Evolutionary conservation across 1,140 invertebrate genomes (phyloP).

Genomic region (Lasioglossum baleicum): DNA sequence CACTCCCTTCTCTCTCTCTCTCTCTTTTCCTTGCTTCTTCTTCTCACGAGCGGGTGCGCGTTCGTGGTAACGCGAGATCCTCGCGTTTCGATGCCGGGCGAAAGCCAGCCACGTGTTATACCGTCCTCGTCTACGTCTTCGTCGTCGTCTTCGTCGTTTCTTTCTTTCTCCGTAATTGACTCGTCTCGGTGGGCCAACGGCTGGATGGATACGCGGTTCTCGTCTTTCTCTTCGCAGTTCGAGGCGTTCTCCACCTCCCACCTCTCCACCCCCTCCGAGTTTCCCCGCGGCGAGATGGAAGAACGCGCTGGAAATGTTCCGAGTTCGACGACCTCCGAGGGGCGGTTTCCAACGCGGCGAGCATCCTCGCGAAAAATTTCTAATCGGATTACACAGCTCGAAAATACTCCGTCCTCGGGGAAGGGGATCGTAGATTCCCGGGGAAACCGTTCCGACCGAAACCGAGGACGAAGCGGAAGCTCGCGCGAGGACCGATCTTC

Average conservation of each 20-base stretch:
- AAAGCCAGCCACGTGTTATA: constrained; percentile 1
- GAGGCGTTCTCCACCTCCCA: neutral
- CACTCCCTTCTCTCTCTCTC: neutral
- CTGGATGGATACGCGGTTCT: constrained; percentile 41
- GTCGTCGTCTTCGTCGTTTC: constrained; percentile 4
- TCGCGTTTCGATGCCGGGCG: neutral
- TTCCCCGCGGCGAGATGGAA: neutral
- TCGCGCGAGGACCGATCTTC: neutral
- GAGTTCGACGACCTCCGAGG: constrained; percentile 1
- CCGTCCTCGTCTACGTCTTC: neutral
- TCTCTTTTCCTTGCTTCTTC: neutral
- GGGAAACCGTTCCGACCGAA: too few species aligned
- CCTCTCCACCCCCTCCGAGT: neutral
- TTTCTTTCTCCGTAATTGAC: constrained; percentile 68
- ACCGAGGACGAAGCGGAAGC: too few species aligned
- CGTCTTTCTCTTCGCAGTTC: constrained; percentile 2
- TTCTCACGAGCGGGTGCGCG: neutral
- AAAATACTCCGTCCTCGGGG: too few species aligned
- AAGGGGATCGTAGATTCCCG: too few species aligned
- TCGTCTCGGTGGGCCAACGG: constrained; percentile 62
- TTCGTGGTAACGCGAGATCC: constrained; percentile 10
- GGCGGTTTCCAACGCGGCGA: neutral
- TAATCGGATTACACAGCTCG: neutral
- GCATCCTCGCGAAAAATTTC: neutral
- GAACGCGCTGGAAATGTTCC: constrained; percentile 2